Evolutionary conservation across 2,113 vertebrate species (phyloP).

Genomic region (Zosterops lateralis): DNA sequence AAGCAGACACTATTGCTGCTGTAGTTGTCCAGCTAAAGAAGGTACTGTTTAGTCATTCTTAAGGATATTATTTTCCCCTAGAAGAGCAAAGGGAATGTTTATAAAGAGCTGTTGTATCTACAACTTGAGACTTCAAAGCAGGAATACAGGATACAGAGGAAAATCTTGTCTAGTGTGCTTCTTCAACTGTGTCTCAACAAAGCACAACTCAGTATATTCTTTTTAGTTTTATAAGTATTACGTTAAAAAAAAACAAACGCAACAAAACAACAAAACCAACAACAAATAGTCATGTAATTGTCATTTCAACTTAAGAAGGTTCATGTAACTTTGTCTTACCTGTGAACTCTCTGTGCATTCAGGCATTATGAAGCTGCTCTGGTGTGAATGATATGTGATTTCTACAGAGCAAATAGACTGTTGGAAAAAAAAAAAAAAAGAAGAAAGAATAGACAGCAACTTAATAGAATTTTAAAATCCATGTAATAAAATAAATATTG

Average conservation of each 20-base stretch:
- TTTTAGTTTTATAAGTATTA: not conserved
- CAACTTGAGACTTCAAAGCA: not conserved
- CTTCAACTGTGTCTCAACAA: not conserved
- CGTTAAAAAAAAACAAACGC: not conserved
- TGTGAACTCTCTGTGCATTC: not conserved
- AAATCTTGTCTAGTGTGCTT: not conserved
- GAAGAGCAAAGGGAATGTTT: not conserved
- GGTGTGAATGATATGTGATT: not conserved
- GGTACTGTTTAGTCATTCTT: not conserved
- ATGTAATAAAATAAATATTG: not conserved
- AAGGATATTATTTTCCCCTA: not conserved
- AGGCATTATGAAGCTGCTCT: not conserved
- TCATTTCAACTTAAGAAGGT: not conserved
- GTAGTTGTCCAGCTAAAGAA: not conserved
- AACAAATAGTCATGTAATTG: not conserved
- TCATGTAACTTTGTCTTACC: not conserved
- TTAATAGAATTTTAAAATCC: not conserved
- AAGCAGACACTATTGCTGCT: not conserved
- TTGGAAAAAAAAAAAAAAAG: not conserved
- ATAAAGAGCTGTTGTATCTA: not conserved
- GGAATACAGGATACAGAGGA: not conserved
- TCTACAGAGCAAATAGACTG: not conserved
- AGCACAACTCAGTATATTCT: not conserved
- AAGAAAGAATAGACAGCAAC: not conserved
- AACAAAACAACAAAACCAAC: rapidly evolving